Conservation (phyloP, 2,797 vertebrate species). For the Labroides dimidiatus region DNA sequence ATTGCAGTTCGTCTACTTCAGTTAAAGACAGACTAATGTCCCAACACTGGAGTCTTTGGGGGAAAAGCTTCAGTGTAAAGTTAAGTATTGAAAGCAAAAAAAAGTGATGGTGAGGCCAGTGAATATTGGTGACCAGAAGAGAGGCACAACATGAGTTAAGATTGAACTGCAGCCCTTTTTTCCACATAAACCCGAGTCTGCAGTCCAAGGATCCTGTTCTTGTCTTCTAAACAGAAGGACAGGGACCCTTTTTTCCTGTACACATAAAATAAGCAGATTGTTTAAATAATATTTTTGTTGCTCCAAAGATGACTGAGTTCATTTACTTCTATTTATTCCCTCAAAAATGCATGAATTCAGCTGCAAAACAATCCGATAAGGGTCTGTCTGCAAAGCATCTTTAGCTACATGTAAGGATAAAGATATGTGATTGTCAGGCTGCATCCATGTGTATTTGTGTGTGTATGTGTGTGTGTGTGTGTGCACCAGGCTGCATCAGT, state of each 20-base stretch:
- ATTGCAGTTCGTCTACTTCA: slow-evolving; percentile 78
- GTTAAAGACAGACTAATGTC: slow-evolving; percentile 74
- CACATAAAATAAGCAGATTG: not conserved
- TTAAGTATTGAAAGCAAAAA: slow-evolving; percentile 72
- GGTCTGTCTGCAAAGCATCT: slow-evolving; percentile 74
- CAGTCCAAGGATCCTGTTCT: slow-evolving; percentile 10
- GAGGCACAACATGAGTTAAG: slow-evolving; percentile 44
- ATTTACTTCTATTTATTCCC: slow-evolving; percentile 74
- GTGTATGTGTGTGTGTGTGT: slow-evolving; percentile 14
- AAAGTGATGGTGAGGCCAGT: slow-evolving; percentile 51
- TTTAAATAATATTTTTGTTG: slow-evolving; percentile 25
- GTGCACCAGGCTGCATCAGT: slow-evolving; percentile 54
- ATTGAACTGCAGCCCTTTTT: slow-evolving; percentile 16
- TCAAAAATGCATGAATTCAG: slow-evolving; percentile 84
- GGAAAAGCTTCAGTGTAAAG: slow-evolving; percentile 68
- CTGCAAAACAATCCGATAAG: slow-evolving; percentile 62
- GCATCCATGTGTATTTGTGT: slow-evolving; percentile 37
- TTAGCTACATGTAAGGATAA: slow-evolving; percentile 75
- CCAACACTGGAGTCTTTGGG: slow-evolving; percentile 67
- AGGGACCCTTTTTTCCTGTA: slow-evolving; percentile 10
- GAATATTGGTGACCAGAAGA: slow-evolving; percentile 50
- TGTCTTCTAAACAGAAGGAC: slow-evolving; percentile 22
- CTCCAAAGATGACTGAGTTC: slow-evolving; percentile 33
- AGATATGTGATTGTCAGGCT: slow-evolving; percentile 62
- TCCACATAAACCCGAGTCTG: slow-evolving; percentile 2